These are phyloP conservation scores for Epizoanthus illoricatus DNA, from an alignment of 92 coral and sea anemone genomes.

Conservation along the genomic window DNA sequence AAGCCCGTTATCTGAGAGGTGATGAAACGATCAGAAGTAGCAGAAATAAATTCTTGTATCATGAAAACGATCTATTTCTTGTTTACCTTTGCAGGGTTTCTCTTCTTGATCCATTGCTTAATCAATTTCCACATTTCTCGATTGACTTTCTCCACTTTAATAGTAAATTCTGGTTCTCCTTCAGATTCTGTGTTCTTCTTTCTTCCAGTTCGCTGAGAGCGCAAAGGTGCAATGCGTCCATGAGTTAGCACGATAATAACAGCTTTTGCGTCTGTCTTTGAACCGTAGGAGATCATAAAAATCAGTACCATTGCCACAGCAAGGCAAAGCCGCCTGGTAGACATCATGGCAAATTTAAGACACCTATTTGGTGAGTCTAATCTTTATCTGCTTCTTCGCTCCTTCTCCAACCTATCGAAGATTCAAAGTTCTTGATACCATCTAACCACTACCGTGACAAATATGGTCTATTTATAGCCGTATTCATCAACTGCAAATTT, in stretches of 20 bases:
- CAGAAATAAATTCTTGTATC: neutral
- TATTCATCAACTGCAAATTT: constrained; percentile 28
- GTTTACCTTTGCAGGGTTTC: constrained; percentile 14
- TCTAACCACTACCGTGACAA: constrained; percentile 1
- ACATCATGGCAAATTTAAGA: constrained; percentile 3
- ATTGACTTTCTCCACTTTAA: constrained; percentile 3
- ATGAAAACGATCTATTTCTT: too few species aligned
- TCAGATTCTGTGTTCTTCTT: neutral
- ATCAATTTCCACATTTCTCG: constrained; percentile 6
- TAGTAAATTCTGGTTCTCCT: neutral
- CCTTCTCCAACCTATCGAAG: neutral
- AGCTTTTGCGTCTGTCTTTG: constrained; percentile 20
- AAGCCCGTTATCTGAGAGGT: neutral
- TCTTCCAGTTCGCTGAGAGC: neutral
- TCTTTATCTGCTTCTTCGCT: neutral
- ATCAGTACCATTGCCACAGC: neutral
- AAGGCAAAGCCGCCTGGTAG: neutral
- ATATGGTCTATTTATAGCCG: constrained; percentile 20
- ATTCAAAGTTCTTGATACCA: neutral
- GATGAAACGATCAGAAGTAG: neutral
- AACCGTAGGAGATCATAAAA: neutral
- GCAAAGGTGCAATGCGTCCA: constrained; percentile 22
- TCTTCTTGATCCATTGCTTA: constrained; percentile 22
- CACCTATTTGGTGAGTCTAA: neutral
- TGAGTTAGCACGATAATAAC: constrained; percentile 26